Percentiles rank a stretch among this genome's conserved stretches.
Conservation (phyloP, 1,140 invertebrate species). For the Tetramorium simillimum region DNA sequence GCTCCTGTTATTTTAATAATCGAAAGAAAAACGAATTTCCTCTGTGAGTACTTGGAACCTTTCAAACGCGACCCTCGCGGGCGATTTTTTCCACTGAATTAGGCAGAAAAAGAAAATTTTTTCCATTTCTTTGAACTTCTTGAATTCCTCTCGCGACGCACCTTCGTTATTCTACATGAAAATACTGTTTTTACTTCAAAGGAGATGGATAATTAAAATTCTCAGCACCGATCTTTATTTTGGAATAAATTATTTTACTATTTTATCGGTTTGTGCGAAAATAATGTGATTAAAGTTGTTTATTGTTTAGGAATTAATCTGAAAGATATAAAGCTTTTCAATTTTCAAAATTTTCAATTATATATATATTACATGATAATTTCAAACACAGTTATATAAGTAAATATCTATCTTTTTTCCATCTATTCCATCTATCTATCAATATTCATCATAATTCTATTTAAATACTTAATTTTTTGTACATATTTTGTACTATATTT, state of each 20-base stretch:
- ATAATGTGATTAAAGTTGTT: neutral
- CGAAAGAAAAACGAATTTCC: neutral
- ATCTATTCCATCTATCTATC: too few relatives aligned
- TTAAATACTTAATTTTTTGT: conserved; percentile 7
- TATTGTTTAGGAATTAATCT: neutral
- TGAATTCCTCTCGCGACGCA: too few relatives aligned
- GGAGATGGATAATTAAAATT: neutral
- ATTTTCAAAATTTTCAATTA: neutral
- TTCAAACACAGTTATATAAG: too few relatives aligned
- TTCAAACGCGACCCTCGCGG: neutral
- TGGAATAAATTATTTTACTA: neutral
- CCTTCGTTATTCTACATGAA: neutral
- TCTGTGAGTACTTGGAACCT: neutral
- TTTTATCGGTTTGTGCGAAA: neutral
- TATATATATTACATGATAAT: too few relatives aligned
- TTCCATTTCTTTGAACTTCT: conserved; percentile 41
- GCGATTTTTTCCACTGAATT: conserved; percentile 41
- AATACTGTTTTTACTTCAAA: neutral
- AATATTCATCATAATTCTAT: neutral
- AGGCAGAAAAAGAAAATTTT: conserved; percentile 10
- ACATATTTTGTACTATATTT: neutral
- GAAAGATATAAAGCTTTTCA: neutral
- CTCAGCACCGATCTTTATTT: neutral
- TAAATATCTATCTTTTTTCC: too few relatives aligned
- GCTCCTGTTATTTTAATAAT: conserved; percentile 46